Evolutionary conservation across 2,113 vertebrate species (phyloP).

Genomic region (Zosterops pallidus): DNA sequence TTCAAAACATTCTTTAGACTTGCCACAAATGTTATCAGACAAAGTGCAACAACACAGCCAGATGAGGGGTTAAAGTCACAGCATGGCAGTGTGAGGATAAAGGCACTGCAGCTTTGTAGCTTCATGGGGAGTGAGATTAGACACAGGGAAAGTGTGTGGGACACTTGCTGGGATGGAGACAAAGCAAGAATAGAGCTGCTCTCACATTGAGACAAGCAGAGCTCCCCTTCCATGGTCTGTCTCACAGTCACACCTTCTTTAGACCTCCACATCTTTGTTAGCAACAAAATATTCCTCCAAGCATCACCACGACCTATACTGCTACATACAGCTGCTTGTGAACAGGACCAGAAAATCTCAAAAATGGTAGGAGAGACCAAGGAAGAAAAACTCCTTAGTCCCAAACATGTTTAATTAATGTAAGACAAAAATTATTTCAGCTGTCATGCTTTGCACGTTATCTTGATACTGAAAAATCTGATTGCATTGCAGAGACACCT

Average conservation of each 20-base stretch:
- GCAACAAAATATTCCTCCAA: slow-evolving; percentile 22
- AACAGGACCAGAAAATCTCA: background rate
- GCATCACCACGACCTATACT: background rate
- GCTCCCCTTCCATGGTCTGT: background rate
- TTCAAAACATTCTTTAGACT: slow-evolving; percentile 59
- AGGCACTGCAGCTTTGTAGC: slow-evolving; percentile 11
- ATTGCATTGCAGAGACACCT: background rate
- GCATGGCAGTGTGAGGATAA: slow-evolving; percentile 33
- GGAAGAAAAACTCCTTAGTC: background rate
- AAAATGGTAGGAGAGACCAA: background rate
- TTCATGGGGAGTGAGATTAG: slow-evolving; percentile 52
- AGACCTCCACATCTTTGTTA: background rate
- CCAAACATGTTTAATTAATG: background rate
- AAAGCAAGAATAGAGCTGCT: slow-evolving; percentile 36
- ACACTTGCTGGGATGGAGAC: slow-evolving; percentile 40
- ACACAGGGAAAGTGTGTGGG: background rate
- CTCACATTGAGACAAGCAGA: background rate
- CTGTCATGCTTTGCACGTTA: background rate
- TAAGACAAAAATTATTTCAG: background rate
- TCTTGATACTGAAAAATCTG: background rate
- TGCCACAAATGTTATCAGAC: slow-evolving; percentile 51
- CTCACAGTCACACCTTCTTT: background rate
- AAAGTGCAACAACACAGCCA: slow-evolving; percentile 28
- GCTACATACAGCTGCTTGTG: background rate
- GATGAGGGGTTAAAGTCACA: slow-evolving; percentile 57